Percentiles rank a stretch among this genome's conserved stretches.
These are phyloP conservation scores for Podabrus alpinus DNA, from an alignment of 2,888 invertebrate genomes.

Conservation along the genomic window DNA sequence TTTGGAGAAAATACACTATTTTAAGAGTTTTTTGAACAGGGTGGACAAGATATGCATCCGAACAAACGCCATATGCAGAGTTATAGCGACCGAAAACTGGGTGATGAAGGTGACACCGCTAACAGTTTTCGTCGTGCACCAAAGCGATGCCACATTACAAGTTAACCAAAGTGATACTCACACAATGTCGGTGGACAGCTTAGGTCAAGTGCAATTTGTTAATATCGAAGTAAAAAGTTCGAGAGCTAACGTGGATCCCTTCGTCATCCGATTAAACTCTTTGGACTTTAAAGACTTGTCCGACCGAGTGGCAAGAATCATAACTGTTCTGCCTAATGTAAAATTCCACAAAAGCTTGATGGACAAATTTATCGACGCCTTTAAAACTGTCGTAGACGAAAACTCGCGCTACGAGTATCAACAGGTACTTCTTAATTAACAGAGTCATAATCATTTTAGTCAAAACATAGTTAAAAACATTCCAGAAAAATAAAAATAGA, in stretches of 20 bases:
- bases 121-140: conserved; percentile 73
- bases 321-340: conserved; percentile 70
- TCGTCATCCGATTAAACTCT: conserved; percentile 77
- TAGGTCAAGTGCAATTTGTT: conserved; percentile 78
- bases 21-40: conserved; percentile 54
- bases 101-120: conserved; percentile 82
- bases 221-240: conserved; percentile 76
- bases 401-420: conserved; percentile 68
- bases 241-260: conserved; percentile 62
- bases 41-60: conserved; percentile 74
- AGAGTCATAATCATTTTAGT: too few species aligned
- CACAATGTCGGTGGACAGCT: conserved; percentile 67
- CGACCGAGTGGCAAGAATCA: conserved; percentile 69
- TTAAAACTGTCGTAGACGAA: conserved; percentile 72
- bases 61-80: conserved; percentile 69
- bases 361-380: conserved; percentile 84
- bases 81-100: conserved; percentile 85
- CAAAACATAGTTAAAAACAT: too few species aligned
- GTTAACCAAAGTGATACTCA: conserved; percentile 78
- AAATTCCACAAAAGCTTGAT: conserved; percentile 76
- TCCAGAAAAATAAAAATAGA: too few species aligned
- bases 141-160: conserved; percentile 75
- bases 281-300: conserved; percentile 78
- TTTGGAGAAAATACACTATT: not conserved
- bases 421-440: conserved; percentile 56